A percentile compares a stretch with the other conserved stretches of the same genome.
phyloP scores from a whole-genome alignment of 2,797 vertebrate genomes.

The Sus cebifrons region DNA sequence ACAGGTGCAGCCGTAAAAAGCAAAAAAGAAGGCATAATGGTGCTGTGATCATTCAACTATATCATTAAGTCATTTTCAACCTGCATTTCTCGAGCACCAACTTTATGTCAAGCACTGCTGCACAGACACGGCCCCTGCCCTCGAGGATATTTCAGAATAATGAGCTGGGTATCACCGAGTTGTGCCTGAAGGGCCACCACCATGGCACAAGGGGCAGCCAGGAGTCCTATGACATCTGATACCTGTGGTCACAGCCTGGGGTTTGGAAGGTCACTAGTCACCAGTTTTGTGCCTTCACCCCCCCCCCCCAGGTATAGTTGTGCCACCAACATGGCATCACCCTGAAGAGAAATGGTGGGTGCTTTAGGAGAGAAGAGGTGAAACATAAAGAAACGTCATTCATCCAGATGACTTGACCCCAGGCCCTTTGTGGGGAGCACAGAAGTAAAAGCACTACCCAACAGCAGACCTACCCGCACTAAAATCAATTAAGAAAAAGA shows the following conservation, averaged over 20 bases:
- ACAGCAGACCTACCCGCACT: neutral
- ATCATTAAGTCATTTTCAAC: neutral
- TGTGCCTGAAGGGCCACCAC: neutral
- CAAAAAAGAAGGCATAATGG: neutral
- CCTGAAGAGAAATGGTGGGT: neutral
- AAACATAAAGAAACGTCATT: neutral
- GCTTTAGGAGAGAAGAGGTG: neutral
- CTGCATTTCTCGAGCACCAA: neutral
- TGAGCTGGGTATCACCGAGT: neutral
- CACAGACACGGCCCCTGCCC: neutral
- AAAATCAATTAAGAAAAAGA: slow-evolving; percentile 21
- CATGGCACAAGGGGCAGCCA: neutral
- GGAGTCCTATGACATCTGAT: neutral
- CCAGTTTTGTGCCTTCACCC: neutral
- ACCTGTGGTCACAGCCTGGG: neutral
- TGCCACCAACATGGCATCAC: neutral
- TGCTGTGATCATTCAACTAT: neutral
- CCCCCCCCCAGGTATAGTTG: neutral
- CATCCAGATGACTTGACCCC: neutral
- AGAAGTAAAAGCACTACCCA: neutral
- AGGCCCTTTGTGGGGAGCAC: neutral
- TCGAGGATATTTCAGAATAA: neutral
- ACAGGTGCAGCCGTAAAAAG: no score
- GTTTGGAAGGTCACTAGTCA: neutral
- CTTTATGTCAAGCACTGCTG: neutral